Percentiles rank a stretch among this genome's conserved stretches.
These are phyloP conservation scores for Halcyon badia DNA, from an alignment of 2,797 vertebrate species.

Conservation along the genomic window DNA sequence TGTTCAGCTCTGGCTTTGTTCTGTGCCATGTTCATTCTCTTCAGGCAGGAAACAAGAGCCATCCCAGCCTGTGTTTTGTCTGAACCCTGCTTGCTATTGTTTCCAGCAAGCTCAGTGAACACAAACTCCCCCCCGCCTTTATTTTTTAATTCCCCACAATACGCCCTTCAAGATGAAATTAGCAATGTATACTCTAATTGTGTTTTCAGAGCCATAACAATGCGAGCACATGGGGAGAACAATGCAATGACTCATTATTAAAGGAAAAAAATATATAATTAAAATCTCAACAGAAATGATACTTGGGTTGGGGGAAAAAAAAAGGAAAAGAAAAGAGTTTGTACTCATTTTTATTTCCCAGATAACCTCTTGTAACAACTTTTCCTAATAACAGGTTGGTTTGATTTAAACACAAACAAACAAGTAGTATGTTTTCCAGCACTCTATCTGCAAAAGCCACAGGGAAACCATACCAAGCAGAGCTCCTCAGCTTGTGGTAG, in stretches of 20 bases:
- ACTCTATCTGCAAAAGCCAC: neutral
- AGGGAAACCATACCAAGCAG: neutral
- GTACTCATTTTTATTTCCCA: neutral
- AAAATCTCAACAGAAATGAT: conserved; percentile 53
- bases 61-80: neutral
- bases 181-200: conserved; percentile 50
- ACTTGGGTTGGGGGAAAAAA: neutral
- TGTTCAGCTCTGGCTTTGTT: neutral
- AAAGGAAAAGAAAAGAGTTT: neutral
- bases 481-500: neutral
- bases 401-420: neutral
- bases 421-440: neutral
- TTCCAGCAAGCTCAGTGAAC: neutral
- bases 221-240: neutral
- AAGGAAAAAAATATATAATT: conserved; percentile 7
- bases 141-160: conserved; percentile 28
- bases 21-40: neutral
- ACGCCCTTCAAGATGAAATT: conserved; percentile 56
- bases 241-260: neutral
- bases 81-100: neutral
- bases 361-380: neutral
- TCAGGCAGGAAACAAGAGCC: neutral
- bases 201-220: conserved; percentile 24
- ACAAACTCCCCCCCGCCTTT: neutral
- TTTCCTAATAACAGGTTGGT: neutral